Conservation (phyloP, 2,888 invertebrate genomes). For the Hermaeophaga mercurialis region DNA sequence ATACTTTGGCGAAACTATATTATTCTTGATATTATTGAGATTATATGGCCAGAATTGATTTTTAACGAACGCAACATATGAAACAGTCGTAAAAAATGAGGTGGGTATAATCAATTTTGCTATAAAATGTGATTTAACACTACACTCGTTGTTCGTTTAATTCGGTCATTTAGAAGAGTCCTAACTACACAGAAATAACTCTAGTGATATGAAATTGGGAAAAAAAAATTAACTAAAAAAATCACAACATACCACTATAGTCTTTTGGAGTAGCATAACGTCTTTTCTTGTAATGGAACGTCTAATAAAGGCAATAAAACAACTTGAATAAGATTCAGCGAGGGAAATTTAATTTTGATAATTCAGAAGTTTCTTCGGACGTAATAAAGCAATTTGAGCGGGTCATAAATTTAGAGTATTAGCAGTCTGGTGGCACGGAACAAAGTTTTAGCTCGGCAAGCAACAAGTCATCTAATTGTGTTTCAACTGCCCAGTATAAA, state of each 20-base stretch:
- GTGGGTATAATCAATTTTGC: no score
- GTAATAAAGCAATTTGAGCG: conserved; percentile 17
- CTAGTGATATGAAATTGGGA: no score
- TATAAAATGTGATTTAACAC: no score
- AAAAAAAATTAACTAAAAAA: no score
- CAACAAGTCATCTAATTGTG: conserved; percentile 15
- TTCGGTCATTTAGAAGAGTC: no score
- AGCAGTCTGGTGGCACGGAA: conserved; percentile 10
- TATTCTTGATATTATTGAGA: conserved; percentile 50
- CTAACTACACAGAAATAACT: no score
- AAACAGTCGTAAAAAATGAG: neutral
- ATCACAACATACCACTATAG: no score
- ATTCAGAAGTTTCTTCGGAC: conserved; percentile 19
- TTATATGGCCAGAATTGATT: conserved; percentile 41
- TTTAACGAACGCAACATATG: conserved; percentile 24
- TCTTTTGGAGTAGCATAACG: no score
- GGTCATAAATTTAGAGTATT: conserved; percentile 14
- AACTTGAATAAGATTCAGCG: neutral
- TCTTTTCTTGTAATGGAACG: conserved; percentile 1
- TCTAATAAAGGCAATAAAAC: conserved; percentile 11
- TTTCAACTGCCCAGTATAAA: neutral
- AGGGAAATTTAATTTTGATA: conserved; percentile 19
- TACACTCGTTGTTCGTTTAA: no score
- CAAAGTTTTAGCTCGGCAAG: conserved; percentile 7
- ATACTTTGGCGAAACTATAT: conserved; percentile 51